A percentile compares a stretch with the other conserved stretches of the same genome.
Conservation (phyloP, 2,797 vertebrate genomes). For the Gambelia wislizenii region DNA sequence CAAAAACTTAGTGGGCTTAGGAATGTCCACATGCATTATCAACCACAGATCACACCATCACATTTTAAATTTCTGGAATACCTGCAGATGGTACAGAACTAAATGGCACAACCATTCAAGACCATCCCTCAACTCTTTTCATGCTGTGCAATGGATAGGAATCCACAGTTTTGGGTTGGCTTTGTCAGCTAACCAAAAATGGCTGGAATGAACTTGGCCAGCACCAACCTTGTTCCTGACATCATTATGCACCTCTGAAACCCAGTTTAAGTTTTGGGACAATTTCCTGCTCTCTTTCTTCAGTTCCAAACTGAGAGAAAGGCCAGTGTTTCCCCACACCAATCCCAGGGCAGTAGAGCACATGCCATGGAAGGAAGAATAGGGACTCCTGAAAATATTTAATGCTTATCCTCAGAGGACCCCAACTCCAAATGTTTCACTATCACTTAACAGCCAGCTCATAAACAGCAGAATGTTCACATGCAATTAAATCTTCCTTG, state of each 20-base stretch:
- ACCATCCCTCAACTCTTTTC: not conserved
- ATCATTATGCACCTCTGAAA: not conserved
- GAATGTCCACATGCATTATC: not conserved
- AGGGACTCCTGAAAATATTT: not conserved
- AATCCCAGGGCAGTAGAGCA: not conserved
- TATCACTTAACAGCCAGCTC: not conserved
- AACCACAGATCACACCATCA: not conserved
- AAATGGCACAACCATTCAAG: not conserved
- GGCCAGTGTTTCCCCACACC: not conserved
- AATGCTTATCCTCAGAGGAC: not conserved
- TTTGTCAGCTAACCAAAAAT: not conserved
- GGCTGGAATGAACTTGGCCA: not conserved
- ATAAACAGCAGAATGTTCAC: not conserved
- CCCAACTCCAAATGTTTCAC: not conserved
- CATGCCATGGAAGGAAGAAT: not conserved
- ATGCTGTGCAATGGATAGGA: not conserved
- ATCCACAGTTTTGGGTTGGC: not conserved
- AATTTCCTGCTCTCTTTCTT: not conserved
- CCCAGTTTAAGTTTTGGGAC: not conserved
- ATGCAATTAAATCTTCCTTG: not conserved
- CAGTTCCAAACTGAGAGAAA: not conserved
- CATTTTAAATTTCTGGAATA: not conserved
- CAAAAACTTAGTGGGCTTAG: not conserved
- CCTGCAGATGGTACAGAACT: not conserved
- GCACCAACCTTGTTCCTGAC: not conserved